Percentiles rank a stretch among this genome's conserved stretches.
Conservation (phyloP, 2,888 invertebrate genomes). For the Dryomyza anilis region DNA sequence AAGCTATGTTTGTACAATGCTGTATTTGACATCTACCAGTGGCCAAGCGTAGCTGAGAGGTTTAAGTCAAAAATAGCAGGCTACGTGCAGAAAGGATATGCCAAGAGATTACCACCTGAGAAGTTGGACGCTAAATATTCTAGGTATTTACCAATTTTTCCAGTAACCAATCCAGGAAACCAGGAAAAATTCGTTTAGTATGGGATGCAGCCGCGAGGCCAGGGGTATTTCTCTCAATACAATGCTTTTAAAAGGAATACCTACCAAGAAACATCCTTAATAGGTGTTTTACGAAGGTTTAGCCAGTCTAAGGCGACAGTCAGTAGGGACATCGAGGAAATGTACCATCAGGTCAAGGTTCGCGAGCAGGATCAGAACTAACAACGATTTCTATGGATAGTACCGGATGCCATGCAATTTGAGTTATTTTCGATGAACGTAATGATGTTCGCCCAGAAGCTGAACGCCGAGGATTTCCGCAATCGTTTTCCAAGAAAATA, state of each 20-base stretch:
- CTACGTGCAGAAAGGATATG: slow-evolving; percentile 34
- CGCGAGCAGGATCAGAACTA: slow-evolving; percentile 18
- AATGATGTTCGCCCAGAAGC: slow-evolving; percentile 29
- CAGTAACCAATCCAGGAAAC: slow-evolving; percentile 41
- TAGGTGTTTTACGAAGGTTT: not conserved
- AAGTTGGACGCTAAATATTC: slow-evolving; percentile 13
- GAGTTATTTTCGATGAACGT: slow-evolving; percentile 32
- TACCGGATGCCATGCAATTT: slow-evolving; percentile 7
- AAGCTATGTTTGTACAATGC: slow-evolving; percentile 12
- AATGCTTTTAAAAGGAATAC: slow-evolving; percentile 2
- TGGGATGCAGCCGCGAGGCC: slow-evolving; percentile 23
- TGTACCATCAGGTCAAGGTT: slow-evolving; percentile 30
- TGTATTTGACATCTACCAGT: not conserved
- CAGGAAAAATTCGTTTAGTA: slow-evolving; percentile 28
- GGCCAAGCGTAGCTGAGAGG: not conserved
- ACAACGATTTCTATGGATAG: slow-evolving; percentile 30
- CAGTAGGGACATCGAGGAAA: slow-evolving; percentile 29
- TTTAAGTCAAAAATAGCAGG: slow-evolving; percentile 13
- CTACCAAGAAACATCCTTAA: slow-evolving; percentile 8
- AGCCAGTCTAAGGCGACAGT: slow-evolving; percentile 10
- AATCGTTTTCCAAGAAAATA: too few relatives aligned
- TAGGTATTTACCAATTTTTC: slow-evolving; percentile 43
- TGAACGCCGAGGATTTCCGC: too few relatives aligned
- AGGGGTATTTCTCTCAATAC: slow-evolving; percentile 15
- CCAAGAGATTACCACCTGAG: slow-evolving; percentile 24